These are phyloP conservation scores for Cotesia glomerata DNA, from an alignment of 1,140 invertebrate species.

Conservation along the genomic window DNA sequence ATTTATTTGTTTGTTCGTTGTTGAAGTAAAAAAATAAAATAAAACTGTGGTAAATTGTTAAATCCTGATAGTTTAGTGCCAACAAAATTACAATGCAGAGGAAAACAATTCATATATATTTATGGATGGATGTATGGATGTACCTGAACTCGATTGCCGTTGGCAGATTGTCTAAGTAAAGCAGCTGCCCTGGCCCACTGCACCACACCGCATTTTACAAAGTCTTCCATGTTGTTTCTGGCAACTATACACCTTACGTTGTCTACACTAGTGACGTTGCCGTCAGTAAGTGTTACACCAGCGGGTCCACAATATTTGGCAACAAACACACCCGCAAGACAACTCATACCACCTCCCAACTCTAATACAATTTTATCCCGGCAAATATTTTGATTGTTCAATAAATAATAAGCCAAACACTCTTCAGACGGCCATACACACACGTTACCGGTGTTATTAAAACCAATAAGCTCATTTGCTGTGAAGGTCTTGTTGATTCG, in stretches of 20 bases:
- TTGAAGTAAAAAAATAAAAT: not conserved
- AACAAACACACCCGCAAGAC: slow-evolving; percentile 77
- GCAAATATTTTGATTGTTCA: slow-evolving; percentile 73
- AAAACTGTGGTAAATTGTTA: not conserved
- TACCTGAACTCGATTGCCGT: slow-evolving; percentile 51
- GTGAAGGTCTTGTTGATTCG: slow-evolving; percentile 70
- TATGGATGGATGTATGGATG: slow-evolving; percentile 18
- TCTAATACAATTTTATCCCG: slow-evolving; percentile 74
- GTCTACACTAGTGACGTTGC: slow-evolving; percentile 77
- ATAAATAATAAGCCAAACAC: slow-evolving; percentile 77
- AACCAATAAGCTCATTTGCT: slow-evolving; percentile 77
- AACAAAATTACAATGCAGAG: not conserved
- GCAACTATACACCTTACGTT: slow-evolving; percentile 74
- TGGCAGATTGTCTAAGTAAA: slow-evolving; percentile 43
- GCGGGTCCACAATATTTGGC: slow-evolving; percentile 71
- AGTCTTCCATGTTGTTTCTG: slow-evolving; percentile 66
- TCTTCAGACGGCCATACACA: slow-evolving; percentile 92
- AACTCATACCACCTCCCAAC: slow-evolving; percentile 86
- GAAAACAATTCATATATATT: not conserved
- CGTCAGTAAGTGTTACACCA: slow-evolving; percentile 76
- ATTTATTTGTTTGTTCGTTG: too few relatives aligned
- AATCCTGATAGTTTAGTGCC: not conserved
- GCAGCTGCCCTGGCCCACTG: slow-evolving; percentile 59
- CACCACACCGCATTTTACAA: slow-evolving; percentile 58
- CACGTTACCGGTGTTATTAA: slow-evolving; percentile 91